A percentile compares a stretch with the other conserved stretches of the same genome.
These are phyloP conservation scores for Lapara coniferarum DNA, from an alignment of 2,888 invertebrate species.

Conservation along the genomic window DNA sequence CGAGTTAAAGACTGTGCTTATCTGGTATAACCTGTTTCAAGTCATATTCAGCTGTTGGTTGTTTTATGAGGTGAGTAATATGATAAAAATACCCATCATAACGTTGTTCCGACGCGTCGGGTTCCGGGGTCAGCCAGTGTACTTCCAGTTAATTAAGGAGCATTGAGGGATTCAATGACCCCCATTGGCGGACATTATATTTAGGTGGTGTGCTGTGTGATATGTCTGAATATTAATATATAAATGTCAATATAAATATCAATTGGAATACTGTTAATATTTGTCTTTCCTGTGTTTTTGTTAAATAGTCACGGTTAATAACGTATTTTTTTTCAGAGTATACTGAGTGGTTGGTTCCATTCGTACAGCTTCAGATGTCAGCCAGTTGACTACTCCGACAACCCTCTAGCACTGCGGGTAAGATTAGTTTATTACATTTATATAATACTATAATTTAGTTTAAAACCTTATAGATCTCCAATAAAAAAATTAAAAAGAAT, in stretches of 20 bases:
- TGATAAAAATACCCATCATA: too few species aligned
- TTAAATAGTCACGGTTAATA: neutral
- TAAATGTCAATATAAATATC: too few species aligned
- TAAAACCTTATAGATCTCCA: too few species aligned
- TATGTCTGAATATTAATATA: too few species aligned
- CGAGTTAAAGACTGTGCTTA: slow-evolving; percentile 88
- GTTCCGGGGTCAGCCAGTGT: too few species aligned
- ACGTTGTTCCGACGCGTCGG: too few species aligned
- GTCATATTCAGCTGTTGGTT: slow-evolving; percentile 89
- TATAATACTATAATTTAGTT: neutral
- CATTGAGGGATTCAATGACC: too few species aligned
- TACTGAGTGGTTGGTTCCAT: slow-evolving; percentile 89
- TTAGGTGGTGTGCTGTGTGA: too few species aligned
- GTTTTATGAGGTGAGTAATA: slow-evolving; percentile 86
- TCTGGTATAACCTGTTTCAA: slow-evolving; percentile 94
- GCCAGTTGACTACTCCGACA: slow-evolving; percentile 92
- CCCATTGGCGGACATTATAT: too few species aligned
- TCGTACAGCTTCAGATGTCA: slow-evolving; percentile 93
- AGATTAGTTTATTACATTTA: slow-evolving; percentile 33
- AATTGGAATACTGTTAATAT: neutral
- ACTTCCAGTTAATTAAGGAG: too few species aligned
- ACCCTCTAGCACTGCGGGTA: slow-evolving; percentile 88
- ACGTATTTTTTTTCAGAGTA: slow-evolving; percentile 74
- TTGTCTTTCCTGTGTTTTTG: neutral
- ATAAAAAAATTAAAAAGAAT: too few species aligned